Conservation (phyloP, 35 echinoderm and acorn worm species). For the Strongylocentrotus purpuratus region DNA sequence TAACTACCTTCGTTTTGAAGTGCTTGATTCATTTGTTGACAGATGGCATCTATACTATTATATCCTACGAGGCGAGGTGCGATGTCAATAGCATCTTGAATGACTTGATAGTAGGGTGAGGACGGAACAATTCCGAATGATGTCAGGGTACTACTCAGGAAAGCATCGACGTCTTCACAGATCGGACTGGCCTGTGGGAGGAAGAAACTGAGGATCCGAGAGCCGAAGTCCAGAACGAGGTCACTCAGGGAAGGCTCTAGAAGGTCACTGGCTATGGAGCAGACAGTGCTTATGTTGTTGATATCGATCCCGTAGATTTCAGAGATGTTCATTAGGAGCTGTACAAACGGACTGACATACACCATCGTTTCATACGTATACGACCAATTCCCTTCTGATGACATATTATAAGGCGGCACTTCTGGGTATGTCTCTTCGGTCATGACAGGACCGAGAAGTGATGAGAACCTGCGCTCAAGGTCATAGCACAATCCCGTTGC, state of each 20-base stretch:
- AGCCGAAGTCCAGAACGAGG: neutral
- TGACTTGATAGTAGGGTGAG: neutral
- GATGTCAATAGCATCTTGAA: neutral
- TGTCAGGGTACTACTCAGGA: neutral
- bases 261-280: neutral
- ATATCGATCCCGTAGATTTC: neutral
- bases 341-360: neutral
- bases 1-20: neutral
- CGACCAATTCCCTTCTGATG: too few relatives aligned
- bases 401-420: too few relatives aligned
- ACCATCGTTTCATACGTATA: too few relatives aligned
- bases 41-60: neutral
- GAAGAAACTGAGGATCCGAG: neutral
- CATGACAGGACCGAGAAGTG: too few relatives aligned
- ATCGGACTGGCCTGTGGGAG: neutral
- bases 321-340: neutral
- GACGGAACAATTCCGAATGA: neutral
- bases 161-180: neutral
- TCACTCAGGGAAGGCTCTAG: neutral
- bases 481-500: too few relatives aligned
- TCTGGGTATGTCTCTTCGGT: too few relatives aligned
- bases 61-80: neutral
- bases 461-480: too few relatives aligned
- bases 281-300: neutral
- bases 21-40: neutral